phyloP scores from a whole-genome alignment of 1,140 invertebrate genomes.

The Meloidogyne floridensis region DNA sequence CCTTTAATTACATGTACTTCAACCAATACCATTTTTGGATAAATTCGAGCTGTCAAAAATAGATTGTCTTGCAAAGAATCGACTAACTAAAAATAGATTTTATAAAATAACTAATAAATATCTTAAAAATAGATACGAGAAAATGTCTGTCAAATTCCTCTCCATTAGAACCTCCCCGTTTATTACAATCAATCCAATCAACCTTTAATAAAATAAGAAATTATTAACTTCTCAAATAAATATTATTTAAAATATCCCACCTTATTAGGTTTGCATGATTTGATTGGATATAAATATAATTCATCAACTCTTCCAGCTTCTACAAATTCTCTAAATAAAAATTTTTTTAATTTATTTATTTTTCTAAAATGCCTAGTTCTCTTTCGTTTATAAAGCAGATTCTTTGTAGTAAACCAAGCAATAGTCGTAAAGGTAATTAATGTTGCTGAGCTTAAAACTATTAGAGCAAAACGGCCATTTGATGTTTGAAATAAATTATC shows the following conservation, averaged over 20 bases:
- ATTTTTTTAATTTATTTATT: background rate
- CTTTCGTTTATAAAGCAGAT: background rate
- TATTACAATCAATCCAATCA: slow-evolving; percentile 39
- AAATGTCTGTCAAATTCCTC: slow-evolving; percentile 45
- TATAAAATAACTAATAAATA: too few relatives aligned
- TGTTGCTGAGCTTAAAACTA: background rate
- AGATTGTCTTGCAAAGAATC: slow-evolving; percentile 29
- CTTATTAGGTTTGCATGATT: slow-evolving; percentile 46
- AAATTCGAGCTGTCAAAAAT: slow-evolving; percentile 40
- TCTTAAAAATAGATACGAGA: slow-evolving; percentile 20
- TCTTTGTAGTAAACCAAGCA: background rate
- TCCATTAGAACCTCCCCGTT: slow-evolving; percentile 25
- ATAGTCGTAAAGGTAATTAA: background rate
- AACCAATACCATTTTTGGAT: slow-evolving; percentile 44
- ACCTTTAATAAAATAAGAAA: slow-evolving; percentile 30
- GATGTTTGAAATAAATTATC: too few relatives aligned
- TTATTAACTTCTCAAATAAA: too few relatives aligned
- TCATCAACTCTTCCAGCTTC: background rate
- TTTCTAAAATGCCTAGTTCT: background rate
- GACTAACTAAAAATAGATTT: background rate
- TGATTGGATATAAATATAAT: slow-evolving; percentile 44
- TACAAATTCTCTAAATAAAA: background rate
- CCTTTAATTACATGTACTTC: slow-evolving; percentile 23
- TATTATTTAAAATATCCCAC: slow-evolving; percentile 27
- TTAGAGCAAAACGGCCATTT: background rate